phyloP scores from a whole-genome alignment of 2,888 invertebrate genomes.

The Troides oblongomaculatus region DNA sequence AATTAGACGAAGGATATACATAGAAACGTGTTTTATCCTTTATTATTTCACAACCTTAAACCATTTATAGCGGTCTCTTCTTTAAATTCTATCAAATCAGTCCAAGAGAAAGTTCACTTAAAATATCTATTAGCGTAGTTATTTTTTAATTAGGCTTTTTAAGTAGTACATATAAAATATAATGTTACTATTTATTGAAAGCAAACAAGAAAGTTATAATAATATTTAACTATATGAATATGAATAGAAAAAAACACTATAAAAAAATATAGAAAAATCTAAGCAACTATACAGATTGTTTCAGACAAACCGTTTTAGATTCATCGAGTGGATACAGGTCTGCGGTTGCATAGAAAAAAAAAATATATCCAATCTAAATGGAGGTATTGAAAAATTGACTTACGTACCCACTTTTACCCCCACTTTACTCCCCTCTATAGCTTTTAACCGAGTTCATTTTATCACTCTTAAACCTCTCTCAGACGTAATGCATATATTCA shows the following conservation, averaged over 20 bases:
- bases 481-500: constrained; percentile 7
- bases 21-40: too few species aligned
- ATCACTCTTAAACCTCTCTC: constrained; percentile 18
- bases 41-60: too few species aligned
- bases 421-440: constrained; percentile 13
- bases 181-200: too few species aligned
- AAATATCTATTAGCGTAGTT: too few species aligned
- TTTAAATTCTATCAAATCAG: too few species aligned
- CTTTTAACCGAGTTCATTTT: constrained; percentile 19
- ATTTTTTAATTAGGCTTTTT: too few species aligned
- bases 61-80: too few species aligned
- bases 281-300: constrained; percentile 13
- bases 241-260: neutral
- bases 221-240: too few species aligned
- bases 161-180: too few species aligned
- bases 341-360: constrained; percentile 33
- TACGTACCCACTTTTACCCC: constrained; percentile 9
- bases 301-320: constrained; percentile 19
- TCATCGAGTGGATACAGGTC: constrained; percentile 26
- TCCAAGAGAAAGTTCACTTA: too few species aligned
- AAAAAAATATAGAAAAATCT: neutral
- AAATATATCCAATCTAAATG: constrained; percentile 22
- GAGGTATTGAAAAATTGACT: constrained; percentile 27
- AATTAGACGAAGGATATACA: too few species aligned
- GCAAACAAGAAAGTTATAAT: too few species aligned